phyloP scores from a whole-genome alignment of 2,113 vertebrate species.

The Gopherus evgoodei region DNA sequence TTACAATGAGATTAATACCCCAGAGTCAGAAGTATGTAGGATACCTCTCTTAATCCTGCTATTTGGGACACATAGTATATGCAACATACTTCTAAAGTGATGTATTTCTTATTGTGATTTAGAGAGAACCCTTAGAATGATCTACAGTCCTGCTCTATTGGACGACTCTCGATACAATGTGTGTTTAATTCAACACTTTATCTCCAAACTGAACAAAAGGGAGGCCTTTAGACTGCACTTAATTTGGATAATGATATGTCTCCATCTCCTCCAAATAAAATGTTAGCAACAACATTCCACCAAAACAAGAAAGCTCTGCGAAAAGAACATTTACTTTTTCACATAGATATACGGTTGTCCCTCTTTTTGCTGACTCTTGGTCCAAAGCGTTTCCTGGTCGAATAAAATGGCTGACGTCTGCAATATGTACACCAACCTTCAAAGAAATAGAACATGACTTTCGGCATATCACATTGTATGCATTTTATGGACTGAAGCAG shows the following conservation, averaged over 20 bases:
- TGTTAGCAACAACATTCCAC: background rate
- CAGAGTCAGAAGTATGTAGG: background rate
- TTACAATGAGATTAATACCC: background rate
- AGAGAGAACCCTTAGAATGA: background rate
- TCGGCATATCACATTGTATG: background rate
- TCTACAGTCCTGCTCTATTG: background rate
- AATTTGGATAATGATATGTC: background rate
- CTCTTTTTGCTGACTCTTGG: slow-evolving; percentile 92
- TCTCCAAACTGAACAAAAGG: too few relatives aligned
- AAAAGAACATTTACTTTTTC: slow-evolving; percentile 84
- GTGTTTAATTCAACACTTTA: background rate
- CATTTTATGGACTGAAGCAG: background rate
- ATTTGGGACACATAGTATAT: background rate
- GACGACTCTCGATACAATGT: background rate
- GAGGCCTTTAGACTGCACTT: too few relatives aligned
- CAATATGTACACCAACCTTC: slow-evolving; percentile 97
- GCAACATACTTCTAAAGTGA: background rate
- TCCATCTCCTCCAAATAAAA: background rate
- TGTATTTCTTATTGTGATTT: background rate
- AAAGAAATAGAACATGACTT: slow-evolving; percentile 5
- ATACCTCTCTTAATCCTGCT: background rate
- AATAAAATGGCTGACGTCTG: slow-evolving; percentile 98
- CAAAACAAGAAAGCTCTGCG: background rate
- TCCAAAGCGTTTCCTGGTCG: slow-evolving; percentile 95
- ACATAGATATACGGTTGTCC: slow-evolving; percentile 97